Evolutionary conservation across 2,797 vertebrate genomes (phyloP).

Genomic region (Spinibarbus caldwelli): DNA sequence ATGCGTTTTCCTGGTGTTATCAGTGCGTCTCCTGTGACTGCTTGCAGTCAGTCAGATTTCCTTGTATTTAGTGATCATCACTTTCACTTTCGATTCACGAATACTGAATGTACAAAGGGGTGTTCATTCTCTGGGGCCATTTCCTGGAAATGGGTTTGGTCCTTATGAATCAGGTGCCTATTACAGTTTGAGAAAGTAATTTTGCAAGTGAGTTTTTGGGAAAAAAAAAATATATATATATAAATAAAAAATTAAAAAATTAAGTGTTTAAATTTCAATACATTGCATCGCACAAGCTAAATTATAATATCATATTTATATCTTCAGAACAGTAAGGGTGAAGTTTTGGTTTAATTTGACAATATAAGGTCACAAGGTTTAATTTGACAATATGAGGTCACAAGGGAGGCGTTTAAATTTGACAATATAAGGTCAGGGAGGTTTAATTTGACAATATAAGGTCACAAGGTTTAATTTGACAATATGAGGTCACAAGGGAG

Average conservation of each 20-base stretch:
- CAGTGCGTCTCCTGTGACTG: background rate
- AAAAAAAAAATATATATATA: too few species aligned
- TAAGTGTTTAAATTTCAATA: background rate
- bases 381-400: too few species aligned
- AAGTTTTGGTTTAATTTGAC: background rate
- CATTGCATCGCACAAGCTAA: background rate
- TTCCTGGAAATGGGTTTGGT: background rate
- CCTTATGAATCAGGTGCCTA: conserved; percentile 4
- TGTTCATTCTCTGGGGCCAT: background rate
- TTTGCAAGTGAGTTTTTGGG: background rate
- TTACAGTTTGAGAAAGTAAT: background rate
- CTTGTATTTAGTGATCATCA: background rate
- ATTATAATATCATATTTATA: background rate
- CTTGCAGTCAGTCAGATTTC: background rate
- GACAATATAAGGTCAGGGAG: background rate
- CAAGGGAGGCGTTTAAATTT: background rate
- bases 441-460: background rate
- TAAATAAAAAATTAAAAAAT: too few species aligned
- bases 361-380: background rate
- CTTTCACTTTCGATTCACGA: background rate
- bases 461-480: too few species aligned
- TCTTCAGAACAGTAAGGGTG: background rate
- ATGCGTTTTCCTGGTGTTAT: background rate
- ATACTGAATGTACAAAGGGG: background rate
- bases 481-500: background rate